Evolutionary conservation across 2,113 vertebrate genomes (phyloP).

Genomic region (Caranx ignobilis): DNA sequence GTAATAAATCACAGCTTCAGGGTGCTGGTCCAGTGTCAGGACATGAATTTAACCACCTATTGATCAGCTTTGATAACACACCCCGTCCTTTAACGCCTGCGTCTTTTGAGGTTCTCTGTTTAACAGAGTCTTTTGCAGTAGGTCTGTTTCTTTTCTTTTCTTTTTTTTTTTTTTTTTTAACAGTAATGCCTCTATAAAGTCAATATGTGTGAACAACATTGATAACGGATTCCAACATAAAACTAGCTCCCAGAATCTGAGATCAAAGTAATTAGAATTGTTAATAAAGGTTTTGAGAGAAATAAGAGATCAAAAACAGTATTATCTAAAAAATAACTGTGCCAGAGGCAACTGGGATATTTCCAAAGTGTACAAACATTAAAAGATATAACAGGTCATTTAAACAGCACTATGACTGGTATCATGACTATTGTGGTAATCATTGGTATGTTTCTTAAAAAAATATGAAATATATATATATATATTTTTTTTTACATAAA

Average conservation of each 20-base stretch:
- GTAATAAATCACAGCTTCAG: constrained; percentile 29
- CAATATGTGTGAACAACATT: constrained; percentile 25
- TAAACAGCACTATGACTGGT: constrained; percentile 76
- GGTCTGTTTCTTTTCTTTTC: neutral
- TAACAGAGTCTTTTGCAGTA: constrained; percentile 9
- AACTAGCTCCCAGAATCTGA: constrained; percentile 68
- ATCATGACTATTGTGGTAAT: constrained; percentile 50
- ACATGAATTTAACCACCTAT: constrained; percentile 24
- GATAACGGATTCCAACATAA: constrained; percentile 78
- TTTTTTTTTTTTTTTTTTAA: neutral
- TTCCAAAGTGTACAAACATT: constrained; percentile 90
- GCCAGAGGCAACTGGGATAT: constrained; percentile 88
- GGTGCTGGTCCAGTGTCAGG: constrained; percentile 19
- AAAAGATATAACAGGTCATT: constrained; percentile 87
- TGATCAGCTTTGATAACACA: constrained; percentile 25
- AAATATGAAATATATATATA: constrained; percentile 82
- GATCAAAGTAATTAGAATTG: constrained; percentile 66
- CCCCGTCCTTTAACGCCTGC: constrained; percentile 17
- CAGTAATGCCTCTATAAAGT: constrained; percentile 24
- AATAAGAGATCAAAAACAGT: constrained; percentile 83
- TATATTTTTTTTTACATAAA: constrained; percentile 85
- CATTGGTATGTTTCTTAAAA: constrained; percentile 90
- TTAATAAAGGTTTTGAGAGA: constrained; percentile 74
- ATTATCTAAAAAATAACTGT: constrained; percentile 84
- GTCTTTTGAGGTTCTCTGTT: constrained; percentile 6